phyloP scores from a whole-genome alignment of 1,140 invertebrate genomes.

The Rhyzopertha dominica region DNA sequence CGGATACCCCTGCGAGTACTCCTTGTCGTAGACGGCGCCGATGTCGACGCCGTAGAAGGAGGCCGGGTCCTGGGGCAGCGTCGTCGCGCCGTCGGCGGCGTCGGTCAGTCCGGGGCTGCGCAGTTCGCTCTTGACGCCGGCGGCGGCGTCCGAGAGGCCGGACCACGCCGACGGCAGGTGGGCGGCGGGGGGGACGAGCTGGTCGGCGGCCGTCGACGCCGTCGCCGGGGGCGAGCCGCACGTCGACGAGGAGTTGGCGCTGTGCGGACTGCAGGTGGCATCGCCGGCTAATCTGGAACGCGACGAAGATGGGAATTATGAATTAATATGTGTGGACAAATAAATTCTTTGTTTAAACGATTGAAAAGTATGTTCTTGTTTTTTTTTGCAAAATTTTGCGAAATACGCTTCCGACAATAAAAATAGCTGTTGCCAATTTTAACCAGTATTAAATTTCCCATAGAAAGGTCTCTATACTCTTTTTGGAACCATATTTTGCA shows the following conservation, averaged over 20 bases:
- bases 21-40: constrained; percentile 41
- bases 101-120: constrained; percentile 55
- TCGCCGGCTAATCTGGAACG: constrained; percentile 37
- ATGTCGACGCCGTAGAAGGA: constrained; percentile 38
- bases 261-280: constrained; percentile 39
- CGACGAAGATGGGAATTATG: too few species aligned
- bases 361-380: too few species aligned
- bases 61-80: constrained; percentile 43
- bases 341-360: too few species aligned
- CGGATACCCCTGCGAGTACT: constrained; percentile 47
- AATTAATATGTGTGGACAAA: too few species aligned
- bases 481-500: too few species aligned
- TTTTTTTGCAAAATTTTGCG: too few species aligned
- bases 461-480: too few species aligned
- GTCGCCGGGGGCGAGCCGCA: constrained; percentile 37
- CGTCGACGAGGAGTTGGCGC: constrained; percentile 40
- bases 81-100: constrained; percentile 47
- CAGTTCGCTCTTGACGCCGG: constrained; percentile 55
- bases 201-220: constrained; percentile 27
- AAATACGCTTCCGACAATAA: too few species aligned
- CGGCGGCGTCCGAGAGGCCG: constrained; percentile 15
- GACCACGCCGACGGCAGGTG: constrained; percentile 34
- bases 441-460: too few species aligned
- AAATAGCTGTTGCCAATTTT: too few species aligned
- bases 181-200: constrained; percentile 24